A percentile compares a stretch with the other conserved stretches of the same genome.
These are phyloP conservation scores for Clarias macrocephalus DNA, from an alignment of 2,113 vertebrate species.

Conservation along the genomic window DNA sequence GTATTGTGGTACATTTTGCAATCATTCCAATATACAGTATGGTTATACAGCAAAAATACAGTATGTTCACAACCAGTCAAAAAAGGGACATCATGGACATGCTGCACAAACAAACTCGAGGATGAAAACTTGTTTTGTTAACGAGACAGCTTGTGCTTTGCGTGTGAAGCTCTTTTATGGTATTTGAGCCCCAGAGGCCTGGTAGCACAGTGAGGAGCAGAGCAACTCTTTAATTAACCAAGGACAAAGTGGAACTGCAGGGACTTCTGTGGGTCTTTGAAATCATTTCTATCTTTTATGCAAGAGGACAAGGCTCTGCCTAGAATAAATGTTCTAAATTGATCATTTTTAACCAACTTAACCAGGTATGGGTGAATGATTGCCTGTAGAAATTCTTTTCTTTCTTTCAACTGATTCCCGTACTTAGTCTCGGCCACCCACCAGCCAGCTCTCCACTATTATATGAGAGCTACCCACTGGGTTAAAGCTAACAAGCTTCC, in stretches of 20 bases:
- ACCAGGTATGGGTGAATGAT: neutral
- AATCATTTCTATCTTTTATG: conserved; percentile 13
- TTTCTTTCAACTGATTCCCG: too few species aligned
- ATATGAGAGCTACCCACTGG: neutral
- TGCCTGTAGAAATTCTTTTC: neutral
- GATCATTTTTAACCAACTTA: neutral
- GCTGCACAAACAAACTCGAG: neutral
- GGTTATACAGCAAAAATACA: neutral
- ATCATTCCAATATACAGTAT: neutral
- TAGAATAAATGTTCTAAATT: neutral
- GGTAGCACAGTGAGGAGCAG: conserved; percentile 23
- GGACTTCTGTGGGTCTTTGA: neutral
- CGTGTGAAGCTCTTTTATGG: conserved; percentile 32
- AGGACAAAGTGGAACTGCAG: conserved; percentile 12
- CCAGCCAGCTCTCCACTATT: neutral
- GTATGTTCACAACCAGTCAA: neutral
- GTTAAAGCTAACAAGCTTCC: neutral
- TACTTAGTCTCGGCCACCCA: neutral
- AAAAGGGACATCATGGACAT: neutral
- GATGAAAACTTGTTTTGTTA: neutral
- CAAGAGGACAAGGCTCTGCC: neutral
- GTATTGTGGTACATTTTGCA: neutral
- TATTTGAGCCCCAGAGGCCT: conserved; percentile 11
- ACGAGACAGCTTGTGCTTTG: neutral
- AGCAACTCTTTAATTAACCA: conserved; percentile 43